Conservation (phyloP, 53 echinoderm and acorn worm species). For the Luidia sarsii region DNA sequence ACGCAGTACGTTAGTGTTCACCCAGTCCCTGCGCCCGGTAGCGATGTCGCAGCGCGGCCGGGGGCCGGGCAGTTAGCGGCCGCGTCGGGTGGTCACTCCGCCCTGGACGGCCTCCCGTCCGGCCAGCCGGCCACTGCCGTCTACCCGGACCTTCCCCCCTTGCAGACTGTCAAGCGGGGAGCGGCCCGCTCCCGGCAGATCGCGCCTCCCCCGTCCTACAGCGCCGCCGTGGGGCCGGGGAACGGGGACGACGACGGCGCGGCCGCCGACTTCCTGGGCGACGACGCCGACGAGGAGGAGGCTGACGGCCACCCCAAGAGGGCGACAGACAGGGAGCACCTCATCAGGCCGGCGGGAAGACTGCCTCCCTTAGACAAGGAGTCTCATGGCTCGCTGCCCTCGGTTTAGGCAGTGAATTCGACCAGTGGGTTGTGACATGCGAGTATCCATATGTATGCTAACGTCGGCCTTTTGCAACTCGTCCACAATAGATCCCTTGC, state of each 20-base stretch:
- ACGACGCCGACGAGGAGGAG: neutral
- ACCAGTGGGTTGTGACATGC: too few relatives aligned
- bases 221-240: neutral
- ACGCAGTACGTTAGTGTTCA: constrained; percentile 3
- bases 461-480: too few relatives aligned
- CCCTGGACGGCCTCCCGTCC: too few relatives aligned
- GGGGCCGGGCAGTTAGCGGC: too few relatives aligned
- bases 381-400: neutral
- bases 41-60: neutral
- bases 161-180: neutral
- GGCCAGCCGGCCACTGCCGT: too few relatives aligned
- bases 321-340: constrained; percentile 32
- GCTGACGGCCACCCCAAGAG: neutral
- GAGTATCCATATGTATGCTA: too few relatives aligned
- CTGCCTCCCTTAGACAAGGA: constrained; percentile 10
- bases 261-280: neutral
- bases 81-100: too few relatives aligned
- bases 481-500: too few relatives aligned
- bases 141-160: too few relatives aligned
- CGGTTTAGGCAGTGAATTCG: too few relatives aligned
- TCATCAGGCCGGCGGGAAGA: neutral
- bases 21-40: neutral
- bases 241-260: neutral
- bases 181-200: neutral
- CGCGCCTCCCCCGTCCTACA: neutral